Percentiles rank a stretch among this genome's conserved stretches.
Evolutionary conservation across 1,140 invertebrate species (phyloP).

Genomic region (Anastrepha ludens): DNA sequence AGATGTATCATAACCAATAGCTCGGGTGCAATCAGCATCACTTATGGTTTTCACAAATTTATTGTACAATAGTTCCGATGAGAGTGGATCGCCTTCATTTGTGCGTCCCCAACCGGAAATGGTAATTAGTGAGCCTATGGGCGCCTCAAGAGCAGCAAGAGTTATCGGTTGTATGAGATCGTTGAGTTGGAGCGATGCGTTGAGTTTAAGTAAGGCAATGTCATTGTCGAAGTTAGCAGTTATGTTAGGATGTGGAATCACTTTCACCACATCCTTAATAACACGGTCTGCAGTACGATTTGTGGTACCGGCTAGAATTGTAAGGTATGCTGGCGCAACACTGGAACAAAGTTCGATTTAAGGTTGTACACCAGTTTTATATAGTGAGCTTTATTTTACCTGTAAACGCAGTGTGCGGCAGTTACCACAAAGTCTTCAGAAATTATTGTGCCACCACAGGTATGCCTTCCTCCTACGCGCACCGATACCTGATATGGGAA

Average conservation of each 20-base stretch:
- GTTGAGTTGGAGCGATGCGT: constrained; percentile 59
- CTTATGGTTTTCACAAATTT: constrained; percentile 59
- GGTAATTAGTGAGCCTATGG: constrained; percentile 58
- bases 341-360: constrained; percentile 40
- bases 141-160: constrained; percentile 59
- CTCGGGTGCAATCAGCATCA: constrained; percentile 57
- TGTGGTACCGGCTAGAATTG: constrained; percentile 63
- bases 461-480: constrained; percentile 65
- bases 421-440: constrained; percentile 64
- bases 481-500: constrained; percentile 68
- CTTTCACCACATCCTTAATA: constrained; percentile 61
- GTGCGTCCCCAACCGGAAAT: constrained; percentile 66
- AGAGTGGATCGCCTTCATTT: constrained; percentile 49
- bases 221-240: constrained; percentile 61
- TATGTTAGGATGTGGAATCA: constrained; percentile 65
- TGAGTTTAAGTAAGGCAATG: constrained; percentile 64
- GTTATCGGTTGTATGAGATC: constrained; percentile 62
- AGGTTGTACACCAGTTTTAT: background rate
- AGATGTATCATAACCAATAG: constrained; percentile 53
- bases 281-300: constrained; percentile 65
- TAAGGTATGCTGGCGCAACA: constrained; percentile 63
- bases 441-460: constrained; percentile 67
- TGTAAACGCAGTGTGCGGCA: constrained; percentile 66
- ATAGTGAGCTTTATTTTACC: constrained; percentile 63
- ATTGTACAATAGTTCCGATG: constrained; percentile 60